Conservation (phyloP, 2,888 invertebrate species). For the Erebia palarica region DNA sequence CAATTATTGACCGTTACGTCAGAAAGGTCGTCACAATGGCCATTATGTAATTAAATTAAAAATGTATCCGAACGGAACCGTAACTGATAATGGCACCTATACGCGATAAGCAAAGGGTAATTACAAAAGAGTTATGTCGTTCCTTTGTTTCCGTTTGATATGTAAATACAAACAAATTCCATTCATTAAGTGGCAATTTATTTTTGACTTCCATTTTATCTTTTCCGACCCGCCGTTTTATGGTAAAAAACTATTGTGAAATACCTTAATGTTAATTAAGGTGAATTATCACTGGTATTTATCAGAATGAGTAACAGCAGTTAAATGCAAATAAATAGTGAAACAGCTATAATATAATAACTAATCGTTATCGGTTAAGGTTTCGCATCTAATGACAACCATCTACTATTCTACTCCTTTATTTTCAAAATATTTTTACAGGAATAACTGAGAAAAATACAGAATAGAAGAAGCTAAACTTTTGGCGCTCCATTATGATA, state of each 20-base stretch:
- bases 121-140: slow-evolving; percentile 40
- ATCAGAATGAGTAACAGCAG: not conserved
- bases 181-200: slow-evolving; percentile 41
- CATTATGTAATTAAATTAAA: slow-evolving; percentile 17
- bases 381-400: too few species aligned
- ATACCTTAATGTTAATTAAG: slow-evolving; percentile 3
- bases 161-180: slow-evolving; percentile 52
- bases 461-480: too few species aligned
- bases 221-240: slow-evolving; percentile 26
- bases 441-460: not conserved
- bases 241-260: slow-evolving; percentile 24
- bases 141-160: slow-evolving; percentile 46
- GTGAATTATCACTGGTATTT: not conserved
- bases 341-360: too few species aligned
- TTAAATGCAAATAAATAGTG: not conserved
- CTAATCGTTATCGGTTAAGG: too few species aligned
- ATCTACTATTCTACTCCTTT: too few species aligned
- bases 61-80: slow-evolving; percentile 17
- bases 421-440: too few species aligned
- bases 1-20: not conserved
- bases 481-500: too few species aligned
- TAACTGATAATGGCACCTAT: slow-evolving; percentile 28
- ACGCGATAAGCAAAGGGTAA: slow-evolving; percentile 30
- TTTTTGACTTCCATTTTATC: slow-evolving; percentile 32
- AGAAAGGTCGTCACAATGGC: slow-evolving; percentile 19